Base-by-base conservation (phyloP, 2,888 invertebrate genomes). In the Tetranychus truncatus region DNA sequence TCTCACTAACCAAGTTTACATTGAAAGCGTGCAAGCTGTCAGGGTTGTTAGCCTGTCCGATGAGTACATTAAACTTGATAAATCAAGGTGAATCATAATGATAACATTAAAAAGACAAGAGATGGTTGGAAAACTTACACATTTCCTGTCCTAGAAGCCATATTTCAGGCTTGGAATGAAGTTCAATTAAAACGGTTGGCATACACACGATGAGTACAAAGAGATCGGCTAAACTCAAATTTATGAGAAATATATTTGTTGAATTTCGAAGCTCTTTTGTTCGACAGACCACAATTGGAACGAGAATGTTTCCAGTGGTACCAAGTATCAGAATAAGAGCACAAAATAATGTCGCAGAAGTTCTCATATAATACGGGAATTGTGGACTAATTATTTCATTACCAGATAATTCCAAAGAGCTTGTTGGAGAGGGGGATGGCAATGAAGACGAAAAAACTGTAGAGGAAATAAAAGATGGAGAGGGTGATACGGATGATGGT, bases 181-280 rank as follows among this genome's bases (percentile, higher is more conserved):
- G 90, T 83, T 95, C 95, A 18, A 94, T 91, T 66, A 95, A 86
- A 65, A 93, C 92, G 1, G 94, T 91, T 7, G 95, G 95, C 77
- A 94, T 92, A 82, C 94, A 95, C 78, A 95, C 89, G 78, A 94
- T 84, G 79, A 95, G 84, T 80, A 95, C 93, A 86, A 93, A 88
- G 80, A 95, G 85, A 84, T 95, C 95, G n/a, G 95, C 94, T 67
- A 94, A 88, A 82, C 93, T 93, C 81, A 95, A 85, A 84, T 95
- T 95, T 83, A 94, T 91, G 81, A 95, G 87, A 83, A 95, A 95
- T 80, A 93, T 92, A 83, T 95, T 94, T 77, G 95, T 95, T 75
- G 94, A 92, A 82, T 92, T 94, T 81, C 92, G 87, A 91, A 95
- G 91, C 82, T 94, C 93, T 82, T 92, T 91, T 74, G 92, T 92